phyloP scores from a whole-genome alignment of 1,140 invertebrate genomes.

The Muscidifurax raptorellus region DNA sequence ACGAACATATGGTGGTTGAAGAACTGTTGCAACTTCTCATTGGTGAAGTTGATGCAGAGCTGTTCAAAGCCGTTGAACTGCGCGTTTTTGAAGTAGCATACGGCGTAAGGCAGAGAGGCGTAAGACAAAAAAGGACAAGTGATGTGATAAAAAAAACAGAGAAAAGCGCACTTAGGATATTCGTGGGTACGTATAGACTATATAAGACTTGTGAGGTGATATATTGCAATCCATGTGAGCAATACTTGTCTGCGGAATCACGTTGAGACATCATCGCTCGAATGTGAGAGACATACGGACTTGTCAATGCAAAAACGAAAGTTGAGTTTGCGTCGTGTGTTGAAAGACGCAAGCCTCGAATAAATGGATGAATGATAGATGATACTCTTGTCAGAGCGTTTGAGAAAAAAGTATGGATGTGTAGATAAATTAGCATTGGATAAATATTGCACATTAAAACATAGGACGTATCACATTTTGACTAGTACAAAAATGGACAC shows the following conservation, averaged over 20 bases:
- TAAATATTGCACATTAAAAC: constrained; percentile 1
- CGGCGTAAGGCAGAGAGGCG: constrained; percentile 55
- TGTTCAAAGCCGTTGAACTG: constrained; percentile 99
- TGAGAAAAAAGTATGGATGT: neutral
- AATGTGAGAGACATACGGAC: too few relatives aligned
- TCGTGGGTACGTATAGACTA: too few relatives aligned
- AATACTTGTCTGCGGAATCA: too few relatives aligned
- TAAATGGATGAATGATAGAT: neutral
- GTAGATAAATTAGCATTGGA: constrained; percentile 1
- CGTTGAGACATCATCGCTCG: too few relatives aligned
- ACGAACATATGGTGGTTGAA: constrained; percentile 99
- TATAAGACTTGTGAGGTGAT: too few relatives aligned
- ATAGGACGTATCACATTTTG: constrained; percentile 9
- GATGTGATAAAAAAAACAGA: neutral
- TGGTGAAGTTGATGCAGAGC: constrained; percentile 99
- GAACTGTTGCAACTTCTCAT: constrained; percentile 99
- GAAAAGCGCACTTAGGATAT: neutral
- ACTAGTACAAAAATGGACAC: constrained; percentile 49
- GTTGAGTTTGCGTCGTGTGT: too few relatives aligned
- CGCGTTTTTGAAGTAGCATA: constrained; percentile 61
- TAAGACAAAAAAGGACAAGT: constrained; percentile 56
- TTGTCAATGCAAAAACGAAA: too few relatives aligned
- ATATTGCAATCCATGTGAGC: too few relatives aligned
- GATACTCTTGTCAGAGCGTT: neutral
- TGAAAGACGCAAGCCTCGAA: too few relatives aligned